These are phyloP conservation scores for Polypterus bichir DNA, from an alignment of 2,113 vertebrate species.

Conservation along the genomic window DNA sequence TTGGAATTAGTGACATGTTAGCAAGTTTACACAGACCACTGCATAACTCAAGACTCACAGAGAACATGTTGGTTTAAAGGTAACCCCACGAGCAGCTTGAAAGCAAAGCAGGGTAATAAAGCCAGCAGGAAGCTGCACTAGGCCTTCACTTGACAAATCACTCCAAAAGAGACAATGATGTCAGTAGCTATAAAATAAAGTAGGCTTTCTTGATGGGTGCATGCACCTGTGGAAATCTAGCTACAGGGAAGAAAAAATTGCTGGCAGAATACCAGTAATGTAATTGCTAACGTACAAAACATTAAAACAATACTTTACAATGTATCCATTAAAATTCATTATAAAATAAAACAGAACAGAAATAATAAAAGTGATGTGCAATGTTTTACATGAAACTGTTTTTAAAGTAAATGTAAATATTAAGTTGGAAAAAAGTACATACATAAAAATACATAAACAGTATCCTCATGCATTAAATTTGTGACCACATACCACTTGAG, in stretches of 20 bases:
- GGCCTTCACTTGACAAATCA: constrained; percentile 22
- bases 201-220: constrained; percentile 22
- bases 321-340: too few relatives aligned
- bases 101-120: constrained; percentile 22
- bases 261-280: constrained; percentile 23
- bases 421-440: too few relatives aligned
- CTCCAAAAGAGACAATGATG: constrained; percentile 20
- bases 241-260: constrained; percentile 7
- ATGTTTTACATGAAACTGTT: too few relatives aligned
- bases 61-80: constrained; percentile 8
- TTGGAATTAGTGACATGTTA: too few relatives aligned
- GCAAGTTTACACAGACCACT: not conserved
- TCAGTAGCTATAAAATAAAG: constrained; percentile 19
- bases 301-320: too few relatives aligned
- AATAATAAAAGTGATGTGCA: too few relatives aligned
- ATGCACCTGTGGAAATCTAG: constrained; percentile 19
- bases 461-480: too few relatives aligned
- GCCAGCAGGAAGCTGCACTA: constrained; percentile 21
- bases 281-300: constrained; percentile 15
- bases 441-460: too few relatives aligned
- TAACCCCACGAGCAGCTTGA: constrained; percentile 13
- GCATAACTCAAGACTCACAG: constrained; percentile 2
- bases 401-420: too few relatives aligned
- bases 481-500: constrained; percentile 51
- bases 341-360: too few relatives aligned